Evolutionary conservation across 2,888 invertebrate species (phyloP).

Genomic region (Mimachlamys varia): DNA sequence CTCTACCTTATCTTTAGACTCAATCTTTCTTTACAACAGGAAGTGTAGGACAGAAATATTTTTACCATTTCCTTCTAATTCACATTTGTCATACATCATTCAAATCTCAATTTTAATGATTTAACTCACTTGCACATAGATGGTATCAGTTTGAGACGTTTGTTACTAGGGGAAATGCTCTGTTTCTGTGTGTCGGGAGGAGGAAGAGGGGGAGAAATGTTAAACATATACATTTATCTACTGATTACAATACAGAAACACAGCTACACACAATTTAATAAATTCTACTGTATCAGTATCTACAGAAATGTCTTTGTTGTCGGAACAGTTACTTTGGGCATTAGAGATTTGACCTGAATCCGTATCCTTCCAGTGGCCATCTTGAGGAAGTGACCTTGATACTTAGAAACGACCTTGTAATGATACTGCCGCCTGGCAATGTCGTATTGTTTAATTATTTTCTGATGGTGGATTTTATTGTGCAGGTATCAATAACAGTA

Average conservation of each 20-base stretch:
- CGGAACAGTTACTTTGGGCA: too few species aligned
- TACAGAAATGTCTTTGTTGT: background rate
- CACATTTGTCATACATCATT: constrained; percentile 42
- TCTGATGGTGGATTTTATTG: background rate
- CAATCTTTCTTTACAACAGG: constrained; percentile 41
- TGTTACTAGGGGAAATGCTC: background rate
- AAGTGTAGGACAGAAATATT: constrained; percentile 33
- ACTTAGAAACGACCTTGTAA: background rate
- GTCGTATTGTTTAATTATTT: background rate
- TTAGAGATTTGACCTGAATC: too few species aligned
- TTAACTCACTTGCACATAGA: constrained; percentile 30
- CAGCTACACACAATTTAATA: background rate
- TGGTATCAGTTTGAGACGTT: constrained; percentile 17
- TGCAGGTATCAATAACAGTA: background rate
- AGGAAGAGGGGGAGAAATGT: background rate
- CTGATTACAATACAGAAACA: too few species aligned
- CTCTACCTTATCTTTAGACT: constrained; percentile 37
- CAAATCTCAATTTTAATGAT: constrained; percentile 41
- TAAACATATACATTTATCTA: background rate
- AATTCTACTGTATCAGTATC: background rate
- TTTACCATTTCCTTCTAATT: constrained; percentile 29
- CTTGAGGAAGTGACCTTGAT: background rate
- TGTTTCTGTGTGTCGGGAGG: background rate
- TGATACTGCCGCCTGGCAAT: background rate
- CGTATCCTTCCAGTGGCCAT: too few species aligned